Evolutionary conservation across 2,797 vertebrate species (phyloP).

Genomic region (Sebastiscus tertius): DNA sequence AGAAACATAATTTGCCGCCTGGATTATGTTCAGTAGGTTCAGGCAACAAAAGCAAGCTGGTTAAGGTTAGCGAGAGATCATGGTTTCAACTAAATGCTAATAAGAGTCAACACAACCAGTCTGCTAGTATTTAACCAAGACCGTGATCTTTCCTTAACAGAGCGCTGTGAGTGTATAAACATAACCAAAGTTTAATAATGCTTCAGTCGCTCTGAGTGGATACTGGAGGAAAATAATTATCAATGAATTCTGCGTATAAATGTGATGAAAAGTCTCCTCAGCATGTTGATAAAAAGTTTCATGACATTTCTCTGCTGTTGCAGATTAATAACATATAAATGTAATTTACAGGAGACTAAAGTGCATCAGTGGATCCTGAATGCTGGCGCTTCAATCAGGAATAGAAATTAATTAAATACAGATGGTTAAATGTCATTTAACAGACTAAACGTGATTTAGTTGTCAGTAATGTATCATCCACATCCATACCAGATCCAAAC

Average conservation of each 20-base stretch:
- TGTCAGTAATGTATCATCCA: no score
- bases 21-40: neutral
- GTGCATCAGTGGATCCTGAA: no score
- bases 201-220: neutral
- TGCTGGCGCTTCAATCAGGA: no score
- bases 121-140: neutral
- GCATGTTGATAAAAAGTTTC: neutral
- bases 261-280: neutral
- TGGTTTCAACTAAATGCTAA: neutral
- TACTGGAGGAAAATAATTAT: neutral
- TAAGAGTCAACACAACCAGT: neutral
- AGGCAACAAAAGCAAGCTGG: neutral
- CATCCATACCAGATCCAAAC: no score
- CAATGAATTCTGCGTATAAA: neutral
- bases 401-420: no score
- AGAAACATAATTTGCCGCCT: neutral
- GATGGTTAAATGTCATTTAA: no score
- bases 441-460: no score
- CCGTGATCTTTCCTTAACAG: fast-evolving
- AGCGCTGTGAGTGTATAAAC: neutral
- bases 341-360: neutral
- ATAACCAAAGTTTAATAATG: neutral
- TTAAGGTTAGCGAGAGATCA: neutral
- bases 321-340: neutral
- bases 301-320: neutral